Evolutionary conservation across 2,113 vertebrate species (phyloP).

Genomic region (Spermophilus dauricus): DNA sequence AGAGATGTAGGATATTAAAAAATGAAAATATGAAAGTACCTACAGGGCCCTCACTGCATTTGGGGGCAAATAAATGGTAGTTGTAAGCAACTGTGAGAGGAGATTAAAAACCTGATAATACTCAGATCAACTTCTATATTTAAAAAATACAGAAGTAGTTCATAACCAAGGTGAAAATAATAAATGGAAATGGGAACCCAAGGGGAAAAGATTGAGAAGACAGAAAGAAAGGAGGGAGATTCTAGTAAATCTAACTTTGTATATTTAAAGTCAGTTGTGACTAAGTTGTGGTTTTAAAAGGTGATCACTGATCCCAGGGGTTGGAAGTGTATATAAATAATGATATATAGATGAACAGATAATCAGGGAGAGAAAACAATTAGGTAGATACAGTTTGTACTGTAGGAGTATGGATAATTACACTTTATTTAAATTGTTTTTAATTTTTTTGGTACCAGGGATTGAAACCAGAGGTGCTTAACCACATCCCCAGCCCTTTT

Average conservation of each 20-base stretch:
- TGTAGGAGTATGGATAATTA: background rate
- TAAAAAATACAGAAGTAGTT: background rate
- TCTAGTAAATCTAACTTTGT: slow-evolving; percentile 44
- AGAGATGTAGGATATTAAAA: background rate
- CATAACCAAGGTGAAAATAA: background rate
- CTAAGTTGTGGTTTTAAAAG: slow-evolving; percentile 35
- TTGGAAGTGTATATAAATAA: background rate
- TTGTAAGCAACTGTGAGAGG: background rate
- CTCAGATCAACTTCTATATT: background rate
- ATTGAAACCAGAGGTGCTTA: no score
- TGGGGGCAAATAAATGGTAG: background rate
- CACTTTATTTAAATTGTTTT: background rate
- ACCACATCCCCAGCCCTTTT: no score
- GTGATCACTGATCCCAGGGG: background rate
- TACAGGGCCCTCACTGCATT: background rate
- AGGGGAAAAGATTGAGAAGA: background rate
- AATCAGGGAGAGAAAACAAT: background rate
- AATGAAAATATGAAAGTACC: background rate
- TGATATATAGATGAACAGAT: background rate
- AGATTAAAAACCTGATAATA: slow-evolving; percentile 5
- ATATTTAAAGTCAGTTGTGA: slow-evolving; percentile 8
- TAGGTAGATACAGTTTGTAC: background rate
- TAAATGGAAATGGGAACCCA: background rate
- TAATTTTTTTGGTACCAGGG: background rate
- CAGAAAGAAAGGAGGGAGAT: background rate